Conservation (phyloP, 2,888 invertebrate genomes). For the Cantharis lateralis region DNA sequence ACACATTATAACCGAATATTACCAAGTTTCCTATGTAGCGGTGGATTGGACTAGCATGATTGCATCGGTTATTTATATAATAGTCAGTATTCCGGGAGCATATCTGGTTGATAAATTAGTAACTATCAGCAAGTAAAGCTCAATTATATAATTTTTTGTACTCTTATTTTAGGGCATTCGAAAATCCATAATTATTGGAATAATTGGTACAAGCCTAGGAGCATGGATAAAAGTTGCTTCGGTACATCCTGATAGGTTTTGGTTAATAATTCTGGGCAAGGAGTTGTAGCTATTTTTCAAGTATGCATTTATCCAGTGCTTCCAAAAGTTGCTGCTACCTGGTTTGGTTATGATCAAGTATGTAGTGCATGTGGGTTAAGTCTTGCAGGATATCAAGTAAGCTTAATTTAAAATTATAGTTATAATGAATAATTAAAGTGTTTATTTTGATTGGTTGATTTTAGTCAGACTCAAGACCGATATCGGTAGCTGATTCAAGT, state of each 20-base stretch:
- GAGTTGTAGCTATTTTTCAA: constrained; percentile 83
- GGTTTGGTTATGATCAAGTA: constrained; percentile 19
- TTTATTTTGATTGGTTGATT: no score
- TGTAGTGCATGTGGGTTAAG: constrained; percentile 74
- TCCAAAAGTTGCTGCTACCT: background rate
- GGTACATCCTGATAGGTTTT: constrained; percentile 79
- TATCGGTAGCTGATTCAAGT: no score
- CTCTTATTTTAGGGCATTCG: constrained; percentile 75
- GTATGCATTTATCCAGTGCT: constrained; percentile 84
- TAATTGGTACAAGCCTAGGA: constrained; percentile 81
- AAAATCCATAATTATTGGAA: constrained; percentile 77
- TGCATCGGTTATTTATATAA: background rate
- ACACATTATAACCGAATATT: background rate
- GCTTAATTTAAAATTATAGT: no score
- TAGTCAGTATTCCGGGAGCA: background rate
- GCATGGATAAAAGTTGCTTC: constrained; percentile 90
- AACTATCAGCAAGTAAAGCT: background rate
- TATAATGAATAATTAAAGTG: no score
- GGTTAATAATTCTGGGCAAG: constrained; percentile 88
- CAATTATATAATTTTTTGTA: background rate
- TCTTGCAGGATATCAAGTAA: constrained; percentile 62
- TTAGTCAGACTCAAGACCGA: no score
- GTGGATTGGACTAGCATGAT: background rate
- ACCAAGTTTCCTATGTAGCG: background rate
- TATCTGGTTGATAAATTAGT: background rate